Evolutionary conservation across 2,888 invertebrate genomes (phyloP), one percentile per base, ranked within the genome.

Genomic region (Protonemura montana): DNA sequence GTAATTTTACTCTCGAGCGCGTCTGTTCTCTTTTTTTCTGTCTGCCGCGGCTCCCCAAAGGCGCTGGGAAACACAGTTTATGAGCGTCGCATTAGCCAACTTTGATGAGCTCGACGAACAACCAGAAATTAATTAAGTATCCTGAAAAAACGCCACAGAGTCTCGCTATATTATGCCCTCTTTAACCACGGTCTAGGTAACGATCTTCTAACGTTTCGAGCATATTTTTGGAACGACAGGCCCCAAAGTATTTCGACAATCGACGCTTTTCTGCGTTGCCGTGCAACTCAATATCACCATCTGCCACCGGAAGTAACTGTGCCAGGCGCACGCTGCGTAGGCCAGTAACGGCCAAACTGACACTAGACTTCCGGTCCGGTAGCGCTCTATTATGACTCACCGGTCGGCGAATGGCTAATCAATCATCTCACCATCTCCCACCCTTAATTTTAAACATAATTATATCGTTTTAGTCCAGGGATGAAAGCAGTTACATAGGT

Each of bases 281-380:
- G 59, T 27, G 78, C 28, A 6, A 6, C 25, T 78, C 78, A n/a
- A 78, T 26, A 26, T 30, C 29, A 30, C 81, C 81, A 81, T 28
- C 81, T 81, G 81, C 27, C 81, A 30, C 81, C 81, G 81, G 81
- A 81, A 81, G 81, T 81, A 29, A 81, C 30, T 81, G 30, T 10
- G 28, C 78, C n/a, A n/a, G n/a, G 26, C 26, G 78, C 27, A 78
- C 27, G 28, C 27, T 27, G 78, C 10, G 78, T 59, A 78, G 30
- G 28, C 81, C 81, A 81, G 81, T 81, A 81, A 81, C 81, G 29
- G 81, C 13, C 81, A 27, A 30, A 81, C 81, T 81, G 81, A 81
- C 81, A 81, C 29, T 30, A 13, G n/a, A n/a, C 30, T 81, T 81
- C 81, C 81, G 81, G 30, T 81, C 81, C 29, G 30, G 29, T n/a